Percentiles rank a stretch among this genome's conserved stretches.
Evolutionary conservation across 2,888 invertebrate species (phyloP).

Genomic region (Piscicola geometra): DNA sequence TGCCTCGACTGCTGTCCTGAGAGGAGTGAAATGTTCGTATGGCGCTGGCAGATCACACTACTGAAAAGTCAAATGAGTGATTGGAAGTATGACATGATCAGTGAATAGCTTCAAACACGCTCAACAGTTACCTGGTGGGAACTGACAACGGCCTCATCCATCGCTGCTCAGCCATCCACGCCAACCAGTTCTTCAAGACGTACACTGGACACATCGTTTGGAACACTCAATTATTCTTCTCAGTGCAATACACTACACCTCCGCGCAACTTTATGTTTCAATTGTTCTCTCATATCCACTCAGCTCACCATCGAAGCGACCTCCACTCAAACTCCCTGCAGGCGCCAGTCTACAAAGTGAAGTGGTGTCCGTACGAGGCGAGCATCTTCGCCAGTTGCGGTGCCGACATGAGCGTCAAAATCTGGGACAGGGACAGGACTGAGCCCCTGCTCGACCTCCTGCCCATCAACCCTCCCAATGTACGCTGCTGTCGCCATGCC

Average conservation of each 20-base stretch:
- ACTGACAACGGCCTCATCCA: conserved; percentile 29
- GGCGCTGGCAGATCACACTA: too few species aligned
- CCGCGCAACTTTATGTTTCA: too few species aligned
- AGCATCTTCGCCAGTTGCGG: conserved; percentile 27
- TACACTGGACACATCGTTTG: conserved; percentile 28
- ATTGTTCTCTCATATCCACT: too few species aligned
- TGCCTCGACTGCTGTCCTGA: conserved; percentile 21
- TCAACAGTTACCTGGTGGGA: conserved; percentile 24
- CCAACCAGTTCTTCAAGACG: conserved; percentile 31
- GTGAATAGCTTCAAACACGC: background rate
- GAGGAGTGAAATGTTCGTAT: conserved; percentile 12
- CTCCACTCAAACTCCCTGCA: background rate
- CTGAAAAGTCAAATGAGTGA: background rate
- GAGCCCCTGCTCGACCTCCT: conserved; percentile 26
- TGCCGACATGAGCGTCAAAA: conserved; percentile 28
- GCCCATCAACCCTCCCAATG: conserved; percentile 30
- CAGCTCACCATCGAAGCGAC: too few species aligned
- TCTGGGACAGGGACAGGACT: conserved; percentile 18
- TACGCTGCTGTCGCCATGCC: background rate
- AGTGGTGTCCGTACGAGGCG: conserved; percentile 24
- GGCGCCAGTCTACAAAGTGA: conserved; percentile 30
- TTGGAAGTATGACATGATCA: background rate
- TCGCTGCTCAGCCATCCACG: conserved; percentile 29
- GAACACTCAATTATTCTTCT: too few species aligned
- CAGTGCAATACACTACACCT: too few species aligned